These are phyloP conservation scores for Elymnias hypermnestra DNA, from an alignment of 1,140 invertebrate genomes.

Conservation along the genomic window DNA sequence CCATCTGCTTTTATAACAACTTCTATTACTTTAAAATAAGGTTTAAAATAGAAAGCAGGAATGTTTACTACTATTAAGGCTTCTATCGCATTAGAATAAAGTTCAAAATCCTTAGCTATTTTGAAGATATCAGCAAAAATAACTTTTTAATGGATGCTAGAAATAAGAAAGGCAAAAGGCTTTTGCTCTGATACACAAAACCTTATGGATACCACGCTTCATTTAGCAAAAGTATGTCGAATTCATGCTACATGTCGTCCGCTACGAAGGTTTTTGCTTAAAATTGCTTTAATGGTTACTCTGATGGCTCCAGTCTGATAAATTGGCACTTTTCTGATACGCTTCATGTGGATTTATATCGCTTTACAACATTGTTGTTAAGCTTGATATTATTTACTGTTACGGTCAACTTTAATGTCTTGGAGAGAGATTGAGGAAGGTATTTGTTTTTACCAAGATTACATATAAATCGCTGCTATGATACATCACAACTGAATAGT, in stretches of 20 bases:
- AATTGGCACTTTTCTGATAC: conserved; percentile 27
- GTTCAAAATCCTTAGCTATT: conserved; percentile 21
- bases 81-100: conserved; percentile 15
- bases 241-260: conserved; percentile 56
- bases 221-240: conserved; percentile 71
- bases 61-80: too few species aligned
- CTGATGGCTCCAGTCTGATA: conserved; percentile 30
- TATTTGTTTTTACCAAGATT: too few species aligned
- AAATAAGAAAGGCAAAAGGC: conserved; percentile 42
- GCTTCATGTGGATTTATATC: conserved; percentile 14
- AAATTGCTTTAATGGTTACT: conserved; percentile 45
- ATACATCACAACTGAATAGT: too few species aligned
- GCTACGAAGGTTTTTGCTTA: conserved; percentile 51
- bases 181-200: conserved; percentile 44
- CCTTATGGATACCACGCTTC: conserved; percentile 57
- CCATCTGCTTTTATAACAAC: too few species aligned
- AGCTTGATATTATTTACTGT: conserved; percentile 3
- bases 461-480: too few species aligned
- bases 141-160: conserved; percentile 19
- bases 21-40: conserved; percentile 15
- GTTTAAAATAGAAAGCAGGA: too few species aligned
- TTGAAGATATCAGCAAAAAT: conserved; percentile 7
- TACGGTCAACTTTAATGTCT: conserved; percentile 2
- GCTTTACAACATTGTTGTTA: conserved; percentile 5
- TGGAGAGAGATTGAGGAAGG: neutral